Evolutionary conservation across 2,888 invertebrate species (phyloP).

Genomic region (Pilophorus perplexus): DNA sequence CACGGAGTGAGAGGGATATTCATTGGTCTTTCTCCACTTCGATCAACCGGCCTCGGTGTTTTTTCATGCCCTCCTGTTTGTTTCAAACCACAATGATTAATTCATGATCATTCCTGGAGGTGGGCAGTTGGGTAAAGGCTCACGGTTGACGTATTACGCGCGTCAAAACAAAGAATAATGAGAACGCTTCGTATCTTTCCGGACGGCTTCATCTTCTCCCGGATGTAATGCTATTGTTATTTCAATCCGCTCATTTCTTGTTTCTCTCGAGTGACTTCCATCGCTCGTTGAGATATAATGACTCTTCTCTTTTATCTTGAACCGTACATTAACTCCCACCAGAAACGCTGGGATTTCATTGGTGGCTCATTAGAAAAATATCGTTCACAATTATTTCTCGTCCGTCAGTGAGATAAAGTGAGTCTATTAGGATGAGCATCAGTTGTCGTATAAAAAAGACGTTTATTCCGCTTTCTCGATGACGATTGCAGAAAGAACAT

Average conservation of each 20-base stretch:
- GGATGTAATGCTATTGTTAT: conserved; percentile 26
- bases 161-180: conserved; percentile 28
- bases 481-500: too few relatives aligned
- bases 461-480: too few relatives aligned
- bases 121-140: not conserved
- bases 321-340: not conserved
- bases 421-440: too few relatives aligned
- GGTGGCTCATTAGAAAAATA: conserved; percentile 9
- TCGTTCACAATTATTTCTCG: too few relatives aligned
- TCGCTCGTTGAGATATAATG: conserved; percentile 9
- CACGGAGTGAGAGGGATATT: too few relatives aligned
- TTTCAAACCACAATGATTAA: not conserved
- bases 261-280: not conserved
- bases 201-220: conserved; percentile 3
- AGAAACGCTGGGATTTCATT: not conserved
- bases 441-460: too few relatives aligned
- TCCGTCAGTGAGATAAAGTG: too few relatives aligned
- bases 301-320: not conserved
- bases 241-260: conserved; percentile 17
- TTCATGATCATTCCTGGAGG: not conserved
- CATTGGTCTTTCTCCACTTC: too few relatives aligned
- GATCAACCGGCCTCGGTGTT: too few relatives aligned
- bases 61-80: too few relatives aligned
- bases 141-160: conserved; percentile 18
- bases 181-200: conserved; percentile 20